A percentile compares a stretch with the other conserved stretches of the same genome.
Conservation (phyloP, 2,797 vertebrate species). For the Nasua narica region DNA sequence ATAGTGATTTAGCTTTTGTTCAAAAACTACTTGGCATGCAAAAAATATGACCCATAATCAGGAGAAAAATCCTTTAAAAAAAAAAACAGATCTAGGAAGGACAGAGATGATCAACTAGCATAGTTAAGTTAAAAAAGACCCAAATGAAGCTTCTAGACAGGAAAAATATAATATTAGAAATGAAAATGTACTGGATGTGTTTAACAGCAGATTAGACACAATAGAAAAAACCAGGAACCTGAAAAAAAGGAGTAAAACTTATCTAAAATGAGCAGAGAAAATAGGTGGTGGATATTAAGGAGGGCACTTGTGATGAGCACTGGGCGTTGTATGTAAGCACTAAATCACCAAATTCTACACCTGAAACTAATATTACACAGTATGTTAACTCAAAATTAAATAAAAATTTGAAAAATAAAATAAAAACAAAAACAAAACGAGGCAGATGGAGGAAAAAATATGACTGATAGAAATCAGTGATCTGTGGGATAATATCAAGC, state of each 20-base stretch:
- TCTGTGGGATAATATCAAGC: neutral
- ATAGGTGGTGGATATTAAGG: neutral
- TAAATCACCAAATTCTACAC: neutral
- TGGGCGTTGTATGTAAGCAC: neutral
- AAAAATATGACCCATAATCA: neutral
- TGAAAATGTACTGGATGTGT: neutral
- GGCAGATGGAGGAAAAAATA: neutral
- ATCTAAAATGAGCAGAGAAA: neutral
- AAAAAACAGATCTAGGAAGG: neutral
- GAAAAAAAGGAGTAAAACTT: neutral
- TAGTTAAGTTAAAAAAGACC: neutral
- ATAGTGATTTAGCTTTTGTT: neutral
- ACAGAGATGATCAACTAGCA: neutral
- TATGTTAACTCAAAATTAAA: neutral
- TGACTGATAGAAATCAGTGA: neutral
- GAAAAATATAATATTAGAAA: neutral
- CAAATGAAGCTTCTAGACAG: neutral
- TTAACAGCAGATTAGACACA: neutral
- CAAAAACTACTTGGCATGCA: neutral
- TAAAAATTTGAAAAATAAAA: neutral
- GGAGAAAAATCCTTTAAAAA: slow-evolving; percentile 12
- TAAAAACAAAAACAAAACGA: neutral
- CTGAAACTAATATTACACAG: neutral
- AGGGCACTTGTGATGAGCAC: neutral
- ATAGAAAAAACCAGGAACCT: neutral